Evolutionary conservation across 2,797 vertebrate genomes (phyloP).

Genomic region (Sarcoramphus papa): DNA sequence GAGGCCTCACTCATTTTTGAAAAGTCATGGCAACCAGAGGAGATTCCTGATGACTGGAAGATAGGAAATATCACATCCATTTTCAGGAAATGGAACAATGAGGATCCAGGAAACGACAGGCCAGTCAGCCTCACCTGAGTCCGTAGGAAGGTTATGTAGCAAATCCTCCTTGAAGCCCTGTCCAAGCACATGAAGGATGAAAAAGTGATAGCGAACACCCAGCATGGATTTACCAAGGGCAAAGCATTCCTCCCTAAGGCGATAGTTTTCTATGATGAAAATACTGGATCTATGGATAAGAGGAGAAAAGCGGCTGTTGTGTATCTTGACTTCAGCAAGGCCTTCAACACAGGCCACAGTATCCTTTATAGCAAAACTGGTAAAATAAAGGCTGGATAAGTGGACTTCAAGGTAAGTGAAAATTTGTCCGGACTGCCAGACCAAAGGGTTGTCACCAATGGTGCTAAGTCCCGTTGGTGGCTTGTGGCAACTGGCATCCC

Average conservation of each 20-base stretch:
- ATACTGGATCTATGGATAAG: background rate
- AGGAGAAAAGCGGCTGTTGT: background rate
- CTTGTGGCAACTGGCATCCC: background rate
- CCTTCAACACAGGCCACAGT: background rate
- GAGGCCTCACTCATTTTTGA: background rate
- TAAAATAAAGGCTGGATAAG: background rate
- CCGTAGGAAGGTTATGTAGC: background rate
- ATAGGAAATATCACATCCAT: background rate
- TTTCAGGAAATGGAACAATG: background rate
- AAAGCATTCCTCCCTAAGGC: background rate
- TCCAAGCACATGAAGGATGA: background rate
- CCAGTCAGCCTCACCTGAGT: background rate
- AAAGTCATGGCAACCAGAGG: background rate
- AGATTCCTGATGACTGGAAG: background rate
- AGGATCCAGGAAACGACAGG: background rate
- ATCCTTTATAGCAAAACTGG: background rate
- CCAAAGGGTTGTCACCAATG: background rate
- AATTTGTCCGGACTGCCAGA: background rate
- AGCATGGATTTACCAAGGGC: background rate
- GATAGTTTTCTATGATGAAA: background rate
- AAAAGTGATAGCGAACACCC: background rate
- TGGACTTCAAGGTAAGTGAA: background rate
- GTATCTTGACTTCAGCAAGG: background rate
- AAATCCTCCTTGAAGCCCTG: background rate
- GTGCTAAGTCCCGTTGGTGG: background rate